Base-by-base conservation (phyloP, 1,140 invertebrate genomes). In the Drosophila dunni region DNA sequence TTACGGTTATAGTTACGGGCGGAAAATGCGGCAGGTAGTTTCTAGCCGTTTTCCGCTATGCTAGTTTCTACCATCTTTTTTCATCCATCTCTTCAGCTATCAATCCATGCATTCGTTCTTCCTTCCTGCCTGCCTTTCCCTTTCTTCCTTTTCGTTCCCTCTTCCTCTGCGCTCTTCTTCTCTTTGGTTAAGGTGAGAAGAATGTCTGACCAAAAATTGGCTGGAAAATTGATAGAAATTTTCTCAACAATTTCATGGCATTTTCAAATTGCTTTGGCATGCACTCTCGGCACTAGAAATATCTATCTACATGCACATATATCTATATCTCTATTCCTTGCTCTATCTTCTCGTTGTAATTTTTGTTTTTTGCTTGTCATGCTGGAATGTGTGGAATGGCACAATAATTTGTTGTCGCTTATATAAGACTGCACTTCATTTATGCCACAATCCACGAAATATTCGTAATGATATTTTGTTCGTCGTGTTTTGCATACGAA, bases 401-500 rank as follows among this genome's bases (percentile, higher is more conserved):
- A 7, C 24, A 44, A 56, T 42, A 24, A 56, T n/a, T 57, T 66
- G 56, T 20, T 29, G 36, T 15, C 13, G 34, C 24, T 60, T 63
- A 70, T 70, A 51, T 45, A 46, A 61, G 61, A 51, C 9, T 64
- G 61, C 45, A 65, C 53, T 65, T 34, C 69, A 29, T 20, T 63
- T 69, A 51, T 20, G 51, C 57, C 17, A 29, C 66, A 29, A 38
- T 6, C 58, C 67, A 71, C 61, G 53, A 64, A 64, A 50, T 54
- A 61, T 54, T 20, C 64, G 40, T 46, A 61, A 72, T 66, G 53
- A 24, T 36, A 44, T 46, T 15, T 34, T 38, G 13, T 57, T 60
- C 38, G 44, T 67, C 81, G 56, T 81, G 81, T 34, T 78, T 85
- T 84, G 81, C 81, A 84, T 84, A 81, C 78, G 11, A 78, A 84